Evolutionary conservation across 2,113 vertebrate genomes (phyloP).

Genomic region (Fregetta grallaria): DNA sequence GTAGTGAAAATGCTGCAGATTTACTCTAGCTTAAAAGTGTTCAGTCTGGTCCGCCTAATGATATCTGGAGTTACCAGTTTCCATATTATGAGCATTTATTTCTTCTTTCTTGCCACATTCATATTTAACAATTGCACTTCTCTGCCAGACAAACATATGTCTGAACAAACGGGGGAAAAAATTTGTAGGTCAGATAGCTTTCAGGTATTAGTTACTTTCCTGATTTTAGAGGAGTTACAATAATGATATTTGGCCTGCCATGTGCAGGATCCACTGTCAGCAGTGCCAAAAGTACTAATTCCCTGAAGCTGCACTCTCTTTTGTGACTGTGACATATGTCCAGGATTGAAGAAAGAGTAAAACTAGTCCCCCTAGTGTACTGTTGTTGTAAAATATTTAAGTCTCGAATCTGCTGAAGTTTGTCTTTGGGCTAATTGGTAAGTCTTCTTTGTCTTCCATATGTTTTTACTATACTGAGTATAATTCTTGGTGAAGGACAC

Average conservation of each 20-base stretch:
- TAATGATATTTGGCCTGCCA: neutral
- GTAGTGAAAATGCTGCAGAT: neutral
- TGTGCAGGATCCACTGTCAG: neutral
- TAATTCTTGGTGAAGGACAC: neutral
- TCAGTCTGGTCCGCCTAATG: neutral
- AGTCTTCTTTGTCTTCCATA: neutral
- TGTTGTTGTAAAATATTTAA: conserved; percentile 31
- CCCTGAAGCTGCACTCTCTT: neutral
- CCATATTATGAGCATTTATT: neutral
- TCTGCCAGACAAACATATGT: neutral
- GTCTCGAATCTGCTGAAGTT: neutral
- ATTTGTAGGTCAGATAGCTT: neutral
- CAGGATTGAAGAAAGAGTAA: neutral
- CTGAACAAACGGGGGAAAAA: neutral
- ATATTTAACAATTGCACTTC: neutral
- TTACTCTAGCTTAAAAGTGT: neutral
- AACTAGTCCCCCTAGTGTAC: conserved; percentile 63
- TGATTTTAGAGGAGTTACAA: neutral
- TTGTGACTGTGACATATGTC: neutral
- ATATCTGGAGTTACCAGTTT: neutral
- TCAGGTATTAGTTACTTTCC: neutral
- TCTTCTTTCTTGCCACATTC: neutral
- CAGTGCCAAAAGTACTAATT: neutral
- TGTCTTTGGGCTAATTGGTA: neutral
- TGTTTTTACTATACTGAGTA: neutral